Base-by-base conservation (phyloP, 2,797 vertebrate genomes). In the Pogonophryne albipinna region DNA sequence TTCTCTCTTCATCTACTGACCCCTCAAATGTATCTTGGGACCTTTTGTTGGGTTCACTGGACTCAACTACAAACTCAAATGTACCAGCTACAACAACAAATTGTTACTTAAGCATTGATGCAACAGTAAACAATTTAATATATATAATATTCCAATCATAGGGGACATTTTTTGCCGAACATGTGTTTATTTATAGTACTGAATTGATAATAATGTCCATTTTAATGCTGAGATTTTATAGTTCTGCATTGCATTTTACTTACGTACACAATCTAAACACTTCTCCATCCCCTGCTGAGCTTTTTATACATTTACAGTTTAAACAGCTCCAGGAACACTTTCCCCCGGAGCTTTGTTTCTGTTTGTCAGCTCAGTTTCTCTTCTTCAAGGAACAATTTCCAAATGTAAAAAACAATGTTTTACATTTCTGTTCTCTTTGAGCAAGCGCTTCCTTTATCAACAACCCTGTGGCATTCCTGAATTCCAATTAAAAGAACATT, bases 401-500 rank as follows among this genome's bases (percentile, higher is more conserved):
- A 20, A 56, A 72, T 13, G 27, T 46, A 44, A 6, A 50, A 49
- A 17, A 46, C 41, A 38, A 2, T 46, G 17, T 55, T 47, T 56
- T 56, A 63, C 27, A 63, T 14, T 6, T 6, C 17, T 44, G 38
- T 7, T 12, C 19, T 4, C 15, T 49, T 20, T 47, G 53, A 68
- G 53, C 27, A 19, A 3, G 10, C 31, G 51, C 20, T 14, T 38
- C 57, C 49, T 53, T 46, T 38, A 44, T 46, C 57, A 10, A 3
- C 44, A 2, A 3, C 59, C 46, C 38, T 1, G 14, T 20, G 46
- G 31, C 62, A 4, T 49, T 57, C 19, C 53, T 52, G 19, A 19
- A 42, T 68, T 56, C 66, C 68, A 84, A 80, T 79, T 78, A 82
- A 77, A 74, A 58, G 57, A 73, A 49, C 46, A 69, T 85, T 76